Conservation (phyloP, 2,888 invertebrate genomes). For the Microplitis manilae region DNA sequence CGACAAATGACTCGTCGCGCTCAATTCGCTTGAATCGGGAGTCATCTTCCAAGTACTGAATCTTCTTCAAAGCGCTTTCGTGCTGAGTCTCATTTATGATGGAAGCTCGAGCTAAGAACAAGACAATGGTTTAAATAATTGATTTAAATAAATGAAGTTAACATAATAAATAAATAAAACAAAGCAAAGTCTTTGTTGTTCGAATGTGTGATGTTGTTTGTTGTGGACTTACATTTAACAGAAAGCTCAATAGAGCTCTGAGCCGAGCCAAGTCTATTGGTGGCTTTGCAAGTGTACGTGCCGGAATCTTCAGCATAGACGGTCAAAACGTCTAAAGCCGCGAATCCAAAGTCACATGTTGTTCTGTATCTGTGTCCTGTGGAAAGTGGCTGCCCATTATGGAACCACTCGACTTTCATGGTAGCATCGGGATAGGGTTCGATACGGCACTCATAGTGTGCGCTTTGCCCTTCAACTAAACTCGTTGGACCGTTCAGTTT, state of each 20-base stretch:
- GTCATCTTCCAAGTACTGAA: constrained; percentile 91
- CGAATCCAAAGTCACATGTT: constrained; percentile 97
- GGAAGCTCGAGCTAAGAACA: constrained; percentile 80
- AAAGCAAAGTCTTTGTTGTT: constrained; percentile 6
- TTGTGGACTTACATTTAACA: constrained; percentile 81
- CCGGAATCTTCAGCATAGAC: constrained; percentile 96
- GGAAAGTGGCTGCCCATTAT: constrained; percentile 90
- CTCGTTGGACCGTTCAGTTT: constrained; percentile 89
- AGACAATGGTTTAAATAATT: constrained; percentile 29
- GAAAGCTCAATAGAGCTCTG: constrained; percentile 85
- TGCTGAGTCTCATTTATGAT: constrained; percentile 94
- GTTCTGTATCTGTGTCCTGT: constrained; percentile 94
- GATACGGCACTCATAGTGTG: constrained; percentile 93
- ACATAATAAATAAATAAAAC: constrained; percentile 18
- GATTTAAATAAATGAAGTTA: constrained; percentile 21
- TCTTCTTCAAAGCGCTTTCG: constrained; percentile 92
- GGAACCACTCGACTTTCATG: constrained; percentile 93
- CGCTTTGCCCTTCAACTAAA: constrained; percentile 89
- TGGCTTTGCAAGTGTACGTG: constrained; percentile 90
- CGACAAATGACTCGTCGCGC: constrained; percentile 82
- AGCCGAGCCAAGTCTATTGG: constrained; percentile 88
- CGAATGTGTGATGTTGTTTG: constrained; percentile 36
- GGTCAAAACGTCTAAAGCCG: constrained; percentile 93
- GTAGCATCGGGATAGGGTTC: constrained; percentile 93
- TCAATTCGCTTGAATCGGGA: constrained; percentile 82